Evolutionary conservation across 1,140 invertebrate species (phyloP).

Genomic region (Frieseomelitta varia): DNA sequence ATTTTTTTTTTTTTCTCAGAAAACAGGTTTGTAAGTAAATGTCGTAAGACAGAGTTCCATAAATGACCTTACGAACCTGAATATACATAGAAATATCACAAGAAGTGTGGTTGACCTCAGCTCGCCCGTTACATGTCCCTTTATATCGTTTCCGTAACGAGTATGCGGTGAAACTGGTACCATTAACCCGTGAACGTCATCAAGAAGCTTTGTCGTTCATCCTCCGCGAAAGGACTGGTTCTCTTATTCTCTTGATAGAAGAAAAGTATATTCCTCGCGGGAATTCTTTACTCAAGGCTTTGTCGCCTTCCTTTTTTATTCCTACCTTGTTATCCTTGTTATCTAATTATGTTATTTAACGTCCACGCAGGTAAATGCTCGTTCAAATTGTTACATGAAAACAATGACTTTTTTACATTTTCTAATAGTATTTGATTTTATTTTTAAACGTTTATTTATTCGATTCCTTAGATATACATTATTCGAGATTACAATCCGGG

Average conservation of each 20-base stretch:
- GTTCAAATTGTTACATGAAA: neutral
- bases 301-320: neutral
- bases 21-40: slow-evolving; percentile 63
- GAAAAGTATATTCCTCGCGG: slow-evolving; percentile 3
- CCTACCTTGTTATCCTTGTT: neutral
- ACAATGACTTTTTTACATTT: neutral
- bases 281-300: slow-evolving; percentile 5
- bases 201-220: slow-evolving; percentile 13
- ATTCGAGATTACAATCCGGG: no score
- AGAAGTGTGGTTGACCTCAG: slow-evolving; percentile 61
- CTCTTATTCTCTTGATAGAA: slow-evolving; percentile 1
- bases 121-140: slow-evolving; percentile 66
- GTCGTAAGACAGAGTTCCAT: slow-evolving; percentile 67
- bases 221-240: slow-evolving; percentile 30
- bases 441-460: neutral
- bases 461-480: neutral
- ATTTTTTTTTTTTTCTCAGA: slow-evolving; percentile 47
- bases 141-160: slow-evolving; percentile 74
- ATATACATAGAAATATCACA: slow-evolving; percentile 48
- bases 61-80: slow-evolving; percentile 71
- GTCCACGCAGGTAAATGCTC: neutral
- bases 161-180: slow-evolving; percentile 73
- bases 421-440: neutral
- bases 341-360: slow-evolving; percentile 8
- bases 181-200: slow-evolving; percentile 66